Conservation (phyloP, 1,140 invertebrate species). For the Sycophila sp. region DNA sequence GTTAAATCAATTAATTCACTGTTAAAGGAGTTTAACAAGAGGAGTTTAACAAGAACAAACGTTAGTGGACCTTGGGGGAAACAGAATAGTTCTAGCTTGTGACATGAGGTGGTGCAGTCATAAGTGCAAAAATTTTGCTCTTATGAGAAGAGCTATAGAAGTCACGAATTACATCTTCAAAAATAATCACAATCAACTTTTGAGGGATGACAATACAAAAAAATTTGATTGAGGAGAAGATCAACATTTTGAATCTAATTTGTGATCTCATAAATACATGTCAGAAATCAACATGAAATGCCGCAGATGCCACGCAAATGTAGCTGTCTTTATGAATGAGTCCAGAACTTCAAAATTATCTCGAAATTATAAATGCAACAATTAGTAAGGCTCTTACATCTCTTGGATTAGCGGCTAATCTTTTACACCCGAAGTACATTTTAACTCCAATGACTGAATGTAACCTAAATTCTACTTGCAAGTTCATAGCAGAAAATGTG, state of each 20-base stretch:
- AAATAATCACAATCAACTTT: not conserved
- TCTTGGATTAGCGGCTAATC: constrained; percentile 23
- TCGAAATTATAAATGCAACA: not conserved
- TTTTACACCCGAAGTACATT: constrained; percentile 23
- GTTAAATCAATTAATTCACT: not conserved
- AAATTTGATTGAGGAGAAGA: constrained; percentile 8
- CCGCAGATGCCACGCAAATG: constrained; percentile 21
- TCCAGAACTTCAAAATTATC: not conserved
- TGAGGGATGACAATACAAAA: constrained; percentile 10
- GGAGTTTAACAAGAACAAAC: constrained; percentile 1
- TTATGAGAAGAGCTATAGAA: constrained; percentile 16
- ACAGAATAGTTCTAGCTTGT: constrained; percentile 21
- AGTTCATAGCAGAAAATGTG: not conserved
- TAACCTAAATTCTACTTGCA: not conserved
- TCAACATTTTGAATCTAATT: constrained; percentile 28
- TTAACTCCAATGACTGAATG: not conserved
- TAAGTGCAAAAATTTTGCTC: constrained; percentile 15
- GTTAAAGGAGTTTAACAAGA: not conserved
- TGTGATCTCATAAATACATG: constrained; percentile 30
- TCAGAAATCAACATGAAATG: constrained; percentile 7
- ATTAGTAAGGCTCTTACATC: constrained; percentile 10
- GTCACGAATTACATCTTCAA: not conserved
- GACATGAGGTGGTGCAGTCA: constrained; percentile 31
- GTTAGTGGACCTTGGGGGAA: not conserved
- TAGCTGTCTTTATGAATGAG: constrained; percentile 18